A percentile compares a stretch with the other conserved stretches of the same genome.
Conservation (phyloP, 1,140 invertebrate genomes). For the Hypothenemus hampei region DNA sequence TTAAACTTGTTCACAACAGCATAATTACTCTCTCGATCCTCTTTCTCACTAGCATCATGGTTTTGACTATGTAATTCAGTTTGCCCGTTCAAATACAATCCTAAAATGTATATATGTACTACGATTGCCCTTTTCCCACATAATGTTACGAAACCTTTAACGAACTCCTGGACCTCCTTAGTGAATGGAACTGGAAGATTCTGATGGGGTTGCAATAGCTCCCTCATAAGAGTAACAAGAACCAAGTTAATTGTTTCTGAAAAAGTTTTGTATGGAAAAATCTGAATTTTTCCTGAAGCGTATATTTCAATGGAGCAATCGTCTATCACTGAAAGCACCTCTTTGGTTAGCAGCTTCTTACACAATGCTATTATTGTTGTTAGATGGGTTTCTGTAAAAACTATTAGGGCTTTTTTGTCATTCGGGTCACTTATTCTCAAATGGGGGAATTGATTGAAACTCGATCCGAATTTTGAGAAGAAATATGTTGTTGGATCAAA, state of each 20-base stretch:
- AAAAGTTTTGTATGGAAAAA: conserved; percentile 86
- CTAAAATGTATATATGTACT: conserved; percentile 49
- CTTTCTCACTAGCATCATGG: conserved; percentile 75
- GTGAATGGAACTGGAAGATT: conserved; percentile 87
- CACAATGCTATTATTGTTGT: conserved; percentile 74
- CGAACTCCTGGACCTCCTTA: conserved; percentile 89
- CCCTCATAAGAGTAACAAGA: conserved; percentile 84
- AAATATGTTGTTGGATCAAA: conserved; percentile 81
- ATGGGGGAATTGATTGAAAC: conserved; percentile 82
- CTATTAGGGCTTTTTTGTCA: conserved; percentile 56
- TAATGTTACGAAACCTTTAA: conserved; percentile 46
- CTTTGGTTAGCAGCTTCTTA: conserved; percentile 85
- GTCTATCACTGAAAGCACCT: conserved; percentile 76
- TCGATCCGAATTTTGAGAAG: conserved; percentile 88
- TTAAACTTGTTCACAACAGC: conserved; percentile 85
- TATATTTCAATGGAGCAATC: conserved; percentile 74
- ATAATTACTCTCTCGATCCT: conserved; percentile 72
- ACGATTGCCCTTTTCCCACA: background rate
- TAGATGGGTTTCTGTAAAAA: conserved; percentile 69
- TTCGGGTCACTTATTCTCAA: conserved; percentile 57
- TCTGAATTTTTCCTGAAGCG: conserved; percentile 52
- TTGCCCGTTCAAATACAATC: conserved; percentile 85
- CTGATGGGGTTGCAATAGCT: conserved; percentile 84
- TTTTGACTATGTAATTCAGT: conserved; percentile 82
- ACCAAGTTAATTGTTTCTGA: conserved; percentile 93